These are phyloP conservation scores for Phania funesta DNA, from an alignment of 2,888 invertebrate species.

Conservation along the genomic window DNA sequence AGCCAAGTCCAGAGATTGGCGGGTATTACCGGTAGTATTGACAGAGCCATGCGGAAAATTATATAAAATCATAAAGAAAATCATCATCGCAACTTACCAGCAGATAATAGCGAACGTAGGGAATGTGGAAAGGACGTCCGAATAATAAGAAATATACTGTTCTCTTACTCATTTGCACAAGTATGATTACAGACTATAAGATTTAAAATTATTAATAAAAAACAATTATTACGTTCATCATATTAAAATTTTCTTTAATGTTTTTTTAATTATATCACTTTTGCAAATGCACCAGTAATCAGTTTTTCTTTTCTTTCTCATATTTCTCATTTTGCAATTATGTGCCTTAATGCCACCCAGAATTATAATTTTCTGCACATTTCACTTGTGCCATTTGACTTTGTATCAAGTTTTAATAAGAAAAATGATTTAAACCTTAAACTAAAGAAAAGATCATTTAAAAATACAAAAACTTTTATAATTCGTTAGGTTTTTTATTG, in stretches of 20 bases:
- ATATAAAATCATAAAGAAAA: too few species aligned
- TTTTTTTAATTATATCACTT: slow-evolving; percentile 26
- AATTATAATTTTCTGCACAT: slow-evolving; percentile 5
- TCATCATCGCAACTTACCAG: too few species aligned
- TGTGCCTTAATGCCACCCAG: background rate
- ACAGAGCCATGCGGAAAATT: too few species aligned
- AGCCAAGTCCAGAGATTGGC: too few species aligned
- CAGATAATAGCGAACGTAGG: too few species aligned
- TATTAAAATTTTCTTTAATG: background rate
- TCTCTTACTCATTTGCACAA: too few species aligned
- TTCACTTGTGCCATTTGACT: slow-evolving; percentile 34
- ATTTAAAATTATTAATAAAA: background rate
- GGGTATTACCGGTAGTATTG: too few species aligned
- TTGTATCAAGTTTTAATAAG: slow-evolving; percentile 33
- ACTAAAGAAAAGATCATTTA: background rate
- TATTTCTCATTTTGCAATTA: slow-evolving; percentile 10
- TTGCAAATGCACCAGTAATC: slow-evolving; percentile 34
- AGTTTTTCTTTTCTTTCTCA: slow-evolving; percentile 5
- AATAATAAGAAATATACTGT: too few species aligned
- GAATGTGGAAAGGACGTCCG: too few species aligned
- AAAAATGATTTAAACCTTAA: slow-evolving; percentile 17
- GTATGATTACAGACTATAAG: too few species aligned
- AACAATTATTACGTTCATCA: background rate
- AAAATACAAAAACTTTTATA: slow-evolving; percentile 31
- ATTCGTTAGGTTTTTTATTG: slow-evolving; percentile 1